Base-by-base conservation (phyloP, 2,797 vertebrate species). In the Lutjanus argentimaculatus region DNA sequence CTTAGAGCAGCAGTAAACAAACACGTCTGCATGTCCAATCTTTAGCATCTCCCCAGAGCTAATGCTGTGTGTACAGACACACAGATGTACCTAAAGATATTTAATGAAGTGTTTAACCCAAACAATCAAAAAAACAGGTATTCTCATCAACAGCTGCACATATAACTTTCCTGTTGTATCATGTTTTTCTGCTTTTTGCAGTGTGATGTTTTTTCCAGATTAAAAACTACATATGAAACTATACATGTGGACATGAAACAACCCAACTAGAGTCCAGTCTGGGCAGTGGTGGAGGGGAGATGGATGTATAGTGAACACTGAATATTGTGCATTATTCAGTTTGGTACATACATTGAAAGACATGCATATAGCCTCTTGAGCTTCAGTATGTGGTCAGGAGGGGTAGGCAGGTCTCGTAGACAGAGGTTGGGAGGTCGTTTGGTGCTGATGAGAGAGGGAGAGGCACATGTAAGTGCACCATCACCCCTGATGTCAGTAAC, bases 1-100 rank as follows among this genome's bases (percentile, higher is more conserved):
- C 57, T 82, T 13, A 61, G 21, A 84, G 80, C 69, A 59, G 75
- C 68, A 21, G 72, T 79, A 83, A 79, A 86, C 84, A 89, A 83
- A 83, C 75, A 86, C 57, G 48, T 13, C 46, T 36, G 40, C 74
- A 17, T 43, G 72, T 71, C 67, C 58, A 55, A 69, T 87, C 56
- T 80, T 58, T 16, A 70, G 51, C 77, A 67, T 85, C 70, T 82
- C 55, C 70, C 51, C 53, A 10, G 43, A 72, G 43, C 56, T 67
- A 59, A 80, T 80, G 59, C 72, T 79, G 43, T 77, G 77, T 85
- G 53, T 66, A 52, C 75, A 75, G 57, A 83, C 13, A 17, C 64
- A 76, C 43, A 65, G 70, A 85, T 75, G 68, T n/a, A 51, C 72
- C 56, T 62, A 72, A 8, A 85, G 72, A 86, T 80, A 58, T 40